phyloP scores from a whole-genome alignment of 1,140 invertebrate species.

The Batillaria attramentaria region DNA sequence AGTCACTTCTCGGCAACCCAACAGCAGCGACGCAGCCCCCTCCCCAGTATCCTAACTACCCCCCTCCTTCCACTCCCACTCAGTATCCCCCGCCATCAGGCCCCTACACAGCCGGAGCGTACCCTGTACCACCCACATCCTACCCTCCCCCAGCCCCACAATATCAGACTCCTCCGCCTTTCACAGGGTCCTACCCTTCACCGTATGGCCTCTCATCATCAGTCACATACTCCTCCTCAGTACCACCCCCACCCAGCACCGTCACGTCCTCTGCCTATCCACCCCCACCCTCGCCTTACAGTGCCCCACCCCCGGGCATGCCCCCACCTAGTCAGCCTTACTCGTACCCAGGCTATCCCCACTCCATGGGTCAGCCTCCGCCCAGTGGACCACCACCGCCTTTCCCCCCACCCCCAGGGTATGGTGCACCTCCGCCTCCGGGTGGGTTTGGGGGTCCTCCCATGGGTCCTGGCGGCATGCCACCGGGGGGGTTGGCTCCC shows the following conservation, averaged over 20 bases:
- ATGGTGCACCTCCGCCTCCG: constrained; percentile 21
- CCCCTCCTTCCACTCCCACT: constrained; percentile 34
- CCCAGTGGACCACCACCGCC: constrained; percentile 36
- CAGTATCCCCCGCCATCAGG: constrained; percentile 40
- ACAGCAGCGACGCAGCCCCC: constrained; percentile 24
- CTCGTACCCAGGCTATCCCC: constrained; percentile 10
- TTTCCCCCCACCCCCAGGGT: constrained; percentile 25
- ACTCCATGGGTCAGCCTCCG: constrained; percentile 26
- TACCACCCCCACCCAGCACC: background rate
- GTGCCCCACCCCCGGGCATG: constrained; percentile 12
- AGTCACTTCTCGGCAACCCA: constrained; percentile 57
- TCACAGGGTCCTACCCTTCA: background rate
- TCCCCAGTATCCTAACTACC: constrained; percentile 32
- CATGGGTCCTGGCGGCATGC: constrained; percentile 24
- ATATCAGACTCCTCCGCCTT: constrained; percentile 30
- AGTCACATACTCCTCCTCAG: constrained; percentile 10
- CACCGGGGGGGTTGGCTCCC: constrained; percentile 12
- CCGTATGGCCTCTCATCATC: constrained; percentile 21
- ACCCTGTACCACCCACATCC: background rate
- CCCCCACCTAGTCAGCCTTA: constrained; percentile 24
- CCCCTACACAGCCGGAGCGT: constrained; percentile 30
- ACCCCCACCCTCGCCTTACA: constrained; percentile 25
- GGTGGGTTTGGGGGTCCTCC: too few relatives aligned
- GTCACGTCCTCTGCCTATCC: constrained; percentile 21
- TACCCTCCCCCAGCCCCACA: constrained; percentile 30